Base-by-base conservation (phyloP, 2,888 invertebrate genomes). In the Gnatocerus cornutus region DNA sequence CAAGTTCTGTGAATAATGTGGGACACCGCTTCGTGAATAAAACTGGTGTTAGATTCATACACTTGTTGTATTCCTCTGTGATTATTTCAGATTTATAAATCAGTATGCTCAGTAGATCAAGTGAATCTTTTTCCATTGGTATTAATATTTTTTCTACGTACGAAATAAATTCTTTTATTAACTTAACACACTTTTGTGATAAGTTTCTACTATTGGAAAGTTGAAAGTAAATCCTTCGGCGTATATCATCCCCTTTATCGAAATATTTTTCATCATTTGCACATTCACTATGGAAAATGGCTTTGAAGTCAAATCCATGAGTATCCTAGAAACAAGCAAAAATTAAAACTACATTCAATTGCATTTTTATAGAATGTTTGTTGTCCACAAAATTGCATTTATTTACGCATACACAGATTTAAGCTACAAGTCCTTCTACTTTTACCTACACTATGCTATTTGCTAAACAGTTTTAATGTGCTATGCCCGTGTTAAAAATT, bases 31-130 rank as follows among this genome's bases (percentile, higher is more conserved):
- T 59, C n/a, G 2, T 46, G 59, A 56, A 56, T 59, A 59, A 63
- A 37, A 63, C 50, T 63, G 62, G 62, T 63, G 52, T 63, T 63
- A 50, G 52, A 52, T 63, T 52, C 52, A 6, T 63, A 63, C 62
- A 63, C 50, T 63, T 27, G n/a, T n/a, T n/a, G 52, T 63, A 39
- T 63, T 63, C 62, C 21, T 21, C 62, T 63, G 62, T 52, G 46
- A 59, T 59, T 63, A 37, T 21, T 63, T 63, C 62, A 63, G 62
- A 3, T 63, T 63, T 63, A 63, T 52, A 41, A 13, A 62, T 62
- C 61, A 62, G 50, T 62, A 62, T 37, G 61, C 61, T 62, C 10
- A 52, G 50, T 52, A 63, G 62, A 27, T 63, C 52, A 50, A 52
- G 43, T 16, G 50, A 41, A 52, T 50, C 29, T 63, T n/a, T 63